These are phyloP conservation scores for Charanyca ferruginea DNA, from an alignment of 2,888 invertebrate species.

Conservation along the genomic window DNA sequence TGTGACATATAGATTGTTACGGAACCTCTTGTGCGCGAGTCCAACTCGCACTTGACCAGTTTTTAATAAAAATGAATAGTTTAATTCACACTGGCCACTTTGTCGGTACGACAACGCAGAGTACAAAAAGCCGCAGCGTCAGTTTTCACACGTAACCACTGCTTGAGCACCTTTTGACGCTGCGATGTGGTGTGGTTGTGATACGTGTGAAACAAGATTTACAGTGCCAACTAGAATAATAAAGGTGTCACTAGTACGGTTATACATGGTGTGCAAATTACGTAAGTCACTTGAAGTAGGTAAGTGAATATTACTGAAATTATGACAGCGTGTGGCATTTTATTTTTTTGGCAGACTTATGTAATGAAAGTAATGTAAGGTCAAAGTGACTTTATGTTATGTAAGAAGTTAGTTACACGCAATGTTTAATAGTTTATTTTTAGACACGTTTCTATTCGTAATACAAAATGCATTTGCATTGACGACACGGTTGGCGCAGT, in stretches of 20 bases:
- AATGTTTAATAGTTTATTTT: neutral
- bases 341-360: neutral
- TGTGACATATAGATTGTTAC: too few relatives aligned
- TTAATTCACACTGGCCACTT: too few relatives aligned
- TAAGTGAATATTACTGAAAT: neutral
- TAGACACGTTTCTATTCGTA: neutral
- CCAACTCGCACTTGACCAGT: too few relatives aligned
- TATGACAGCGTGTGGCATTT: neutral
- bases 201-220: too few relatives aligned
- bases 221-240: conserved; percentile 2
- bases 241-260: neutral
- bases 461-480: neutral
- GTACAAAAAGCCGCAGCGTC: too few relatives aligned
- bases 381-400: neutral
- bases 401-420: conserved; percentile 4
- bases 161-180: too few relatives aligned
- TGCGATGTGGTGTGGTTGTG: too few relatives aligned
- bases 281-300: neutral
- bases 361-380: neutral
- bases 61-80: too few relatives aligned
- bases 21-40: too few relatives aligned
- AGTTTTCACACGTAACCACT: too few relatives aligned
- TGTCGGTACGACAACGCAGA: too few relatives aligned
- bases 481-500: too few relatives aligned
- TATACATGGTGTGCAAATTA: conserved; percentile 6